Evolutionary conservation across 2,797 vertebrate species (phyloP).

Genomic region (Babyrousa celebensis): DNA sequence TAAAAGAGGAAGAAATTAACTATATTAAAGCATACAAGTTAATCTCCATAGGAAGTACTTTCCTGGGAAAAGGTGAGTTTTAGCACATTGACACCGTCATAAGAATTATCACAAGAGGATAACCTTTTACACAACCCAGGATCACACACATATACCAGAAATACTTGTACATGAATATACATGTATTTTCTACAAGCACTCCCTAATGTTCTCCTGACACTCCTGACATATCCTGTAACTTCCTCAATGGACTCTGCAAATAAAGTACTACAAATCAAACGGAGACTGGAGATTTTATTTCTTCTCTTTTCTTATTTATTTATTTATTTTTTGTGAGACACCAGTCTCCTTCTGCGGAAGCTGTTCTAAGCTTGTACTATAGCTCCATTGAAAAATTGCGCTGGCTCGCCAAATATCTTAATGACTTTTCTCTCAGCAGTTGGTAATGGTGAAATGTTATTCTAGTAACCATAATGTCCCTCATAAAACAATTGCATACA

Average conservation of each 20-base stretch:
- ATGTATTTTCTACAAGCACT: constrained; percentile 84
- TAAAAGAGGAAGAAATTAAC: constrained; percentile 81
- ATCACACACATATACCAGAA: background rate
- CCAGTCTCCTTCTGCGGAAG: constrained; percentile 87
- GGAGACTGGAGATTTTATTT: constrained; percentile 80
- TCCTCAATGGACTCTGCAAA: constrained; percentile 89
- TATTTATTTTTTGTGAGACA: constrained; percentile 82
- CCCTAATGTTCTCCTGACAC: constrained; percentile 83
- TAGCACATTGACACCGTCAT: constrained; percentile 77
- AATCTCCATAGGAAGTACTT: constrained; percentile 78
- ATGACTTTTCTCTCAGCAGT: constrained; percentile 94
- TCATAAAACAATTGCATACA: constrained; percentile 94
- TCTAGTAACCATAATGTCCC: constrained; percentile 94
- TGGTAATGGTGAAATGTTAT: constrained; percentile 95
- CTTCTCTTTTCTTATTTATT: constrained; percentile 43
- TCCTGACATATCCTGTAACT: constrained; percentile 84
- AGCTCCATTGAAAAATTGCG: constrained; percentile 92
- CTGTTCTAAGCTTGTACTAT: constrained; percentile 90
- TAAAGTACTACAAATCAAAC: constrained; percentile 88
- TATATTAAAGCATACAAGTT: constrained; percentile 79
- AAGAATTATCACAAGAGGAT: constrained; percentile 84
- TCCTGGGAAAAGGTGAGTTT: constrained; percentile 81
- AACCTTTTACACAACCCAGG: constrained; percentile 11
- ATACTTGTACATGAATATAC: constrained; percentile 49
- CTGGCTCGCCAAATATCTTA: constrained; percentile 93